Conservation (phyloP, 2,888 invertebrate genomes). For the Phalera bucephala region DNA sequence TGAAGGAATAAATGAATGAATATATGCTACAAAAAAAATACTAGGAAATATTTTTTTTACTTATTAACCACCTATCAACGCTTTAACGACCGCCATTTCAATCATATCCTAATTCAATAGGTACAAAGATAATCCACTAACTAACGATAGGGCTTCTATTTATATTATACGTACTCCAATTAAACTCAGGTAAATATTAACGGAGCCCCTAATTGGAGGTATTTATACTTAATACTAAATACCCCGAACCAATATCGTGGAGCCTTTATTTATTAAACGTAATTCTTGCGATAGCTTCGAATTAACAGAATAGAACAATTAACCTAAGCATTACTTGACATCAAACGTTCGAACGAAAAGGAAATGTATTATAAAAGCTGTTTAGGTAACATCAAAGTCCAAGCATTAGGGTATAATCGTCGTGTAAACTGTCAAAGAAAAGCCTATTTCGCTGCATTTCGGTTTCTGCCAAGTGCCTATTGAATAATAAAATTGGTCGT, state of each 20-base stretch:
- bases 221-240: conserved; percentile 6
- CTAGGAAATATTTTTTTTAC: too few relatives aligned
- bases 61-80: too few relatives aligned
- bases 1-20: too few relatives aligned
- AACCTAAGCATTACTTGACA: conserved; percentile 18
- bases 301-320: conserved; percentile 18
- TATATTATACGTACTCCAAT: not conserved
- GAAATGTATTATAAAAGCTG: conserved; percentile 30
- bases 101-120: not conserved
- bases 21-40: too few relatives aligned
- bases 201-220: not conserved
- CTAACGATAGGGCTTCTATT: not conserved
- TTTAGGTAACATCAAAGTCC: conserved; percentile 35
- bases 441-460: conserved; percentile 22
- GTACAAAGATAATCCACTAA: not conserved
- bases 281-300: conserved; percentile 15
- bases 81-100: too few relatives aligned
- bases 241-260: conserved; percentile 5
- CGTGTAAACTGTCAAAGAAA: conserved; percentile 31
- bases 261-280: conserved; percentile 9
- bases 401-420: conserved; percentile 25
- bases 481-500: conserved; percentile 37
- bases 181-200: not conserved
- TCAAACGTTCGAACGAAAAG: conserved; percentile 22
- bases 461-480: conserved; percentile 31